Conservation (phyloP, 2,113 vertebrate genomes). For the Struthio camelus region DNA sequence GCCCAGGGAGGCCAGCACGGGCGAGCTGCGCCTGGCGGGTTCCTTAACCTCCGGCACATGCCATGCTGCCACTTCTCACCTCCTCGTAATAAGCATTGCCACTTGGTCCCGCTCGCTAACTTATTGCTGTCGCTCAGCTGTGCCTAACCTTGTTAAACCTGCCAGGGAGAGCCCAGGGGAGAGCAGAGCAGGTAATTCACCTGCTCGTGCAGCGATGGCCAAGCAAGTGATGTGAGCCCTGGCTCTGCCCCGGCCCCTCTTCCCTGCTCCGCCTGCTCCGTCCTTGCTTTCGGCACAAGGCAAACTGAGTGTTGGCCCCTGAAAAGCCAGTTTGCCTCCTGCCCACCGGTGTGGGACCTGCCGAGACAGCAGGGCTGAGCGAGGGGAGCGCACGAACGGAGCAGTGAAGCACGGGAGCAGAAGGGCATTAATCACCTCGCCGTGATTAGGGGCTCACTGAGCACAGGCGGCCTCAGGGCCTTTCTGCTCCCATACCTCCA, state of each 20-base stretch:
- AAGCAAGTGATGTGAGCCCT: not conserved
- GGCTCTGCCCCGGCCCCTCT: not conserved
- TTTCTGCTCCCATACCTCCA: conserved; percentile 27
- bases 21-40: not conserved
- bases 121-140: not conserved
- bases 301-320: accelerated
- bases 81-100: not conserved
- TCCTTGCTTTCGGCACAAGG: not conserved
- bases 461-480: conserved; percentile 44
- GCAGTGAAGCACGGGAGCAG: conserved; percentile 33
- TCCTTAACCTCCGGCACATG: not conserved
- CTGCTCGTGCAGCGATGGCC: not conserved
- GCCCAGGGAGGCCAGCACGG: not conserved
- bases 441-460: conserved; percentile 48
- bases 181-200: not conserved
- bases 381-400: not conserved
- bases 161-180: not conserved
- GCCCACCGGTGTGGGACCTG: conserved; percentile 1
- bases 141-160: not conserved
- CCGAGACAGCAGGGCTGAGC: not conserved
- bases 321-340: not conserved
- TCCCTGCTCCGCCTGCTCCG: not conserved
- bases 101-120: not conserved
- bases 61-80: not conserved
- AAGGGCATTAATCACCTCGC: conserved; percentile 65